phyloP scores from a whole-genome alignment of 2,888 invertebrate species.

The Noctua janthe region DNA sequence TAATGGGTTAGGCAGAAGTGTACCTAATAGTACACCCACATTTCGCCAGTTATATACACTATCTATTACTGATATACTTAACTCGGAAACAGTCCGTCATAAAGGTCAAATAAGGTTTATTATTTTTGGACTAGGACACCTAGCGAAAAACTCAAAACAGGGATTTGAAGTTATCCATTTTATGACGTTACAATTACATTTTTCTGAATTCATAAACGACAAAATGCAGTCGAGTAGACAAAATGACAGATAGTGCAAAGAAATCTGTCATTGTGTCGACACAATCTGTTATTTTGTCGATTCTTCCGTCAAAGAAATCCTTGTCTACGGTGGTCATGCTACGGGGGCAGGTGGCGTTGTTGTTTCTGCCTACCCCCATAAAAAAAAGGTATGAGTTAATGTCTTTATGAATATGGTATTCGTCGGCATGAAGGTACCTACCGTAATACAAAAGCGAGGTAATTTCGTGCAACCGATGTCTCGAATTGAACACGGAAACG shows the following conservation, averaged over 20 bases:
- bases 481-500: background rate
- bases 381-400: no score
- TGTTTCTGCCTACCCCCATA: background rate
- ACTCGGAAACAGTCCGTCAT: background rate
- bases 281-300: no score
- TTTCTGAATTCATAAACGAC: background rate
- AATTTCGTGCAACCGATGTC: background rate
- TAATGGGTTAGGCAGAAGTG: no score
- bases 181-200: background rate
- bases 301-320: no score
- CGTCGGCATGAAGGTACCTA: background rate
- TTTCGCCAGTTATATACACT: no score
- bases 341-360: no score
- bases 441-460: background rate
- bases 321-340: no score
- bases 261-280: no score
- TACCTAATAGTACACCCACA: no score
- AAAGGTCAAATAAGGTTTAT: background rate
- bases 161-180: background rate
- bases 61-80: background rate
- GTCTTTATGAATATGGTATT: background rate
- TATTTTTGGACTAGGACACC: background rate
- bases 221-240: background rate
- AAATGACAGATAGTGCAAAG: no score
- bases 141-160: background rate